A percentile compares a stretch with the other conserved stretches of the same genome.
These are phyloP conservation scores for Drosophila atroscutellata DNA, from an alignment of 2,888 invertebrate species.

Conservation along the genomic window DNA sequence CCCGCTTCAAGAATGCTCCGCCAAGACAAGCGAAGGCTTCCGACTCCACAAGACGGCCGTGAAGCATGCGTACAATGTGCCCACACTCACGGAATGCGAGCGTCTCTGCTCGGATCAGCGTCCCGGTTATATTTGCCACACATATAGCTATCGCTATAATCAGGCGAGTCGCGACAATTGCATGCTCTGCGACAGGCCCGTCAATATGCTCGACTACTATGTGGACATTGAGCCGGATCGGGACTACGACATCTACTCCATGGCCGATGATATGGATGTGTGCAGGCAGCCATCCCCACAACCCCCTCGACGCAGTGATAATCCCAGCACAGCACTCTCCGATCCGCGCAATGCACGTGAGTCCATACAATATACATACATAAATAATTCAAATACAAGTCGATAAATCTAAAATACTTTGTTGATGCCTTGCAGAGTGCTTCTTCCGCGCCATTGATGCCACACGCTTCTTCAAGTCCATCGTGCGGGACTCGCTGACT, in stretches of 20 bases:
- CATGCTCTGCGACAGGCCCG: constrained; percentile 90
- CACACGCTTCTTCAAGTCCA: constrained; percentile 88
- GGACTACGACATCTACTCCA: constrained; percentile 92
- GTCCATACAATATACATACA: constrained; percentile 22
- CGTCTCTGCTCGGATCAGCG: constrained; percentile 89
- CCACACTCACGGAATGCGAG: constrained; percentile 91
- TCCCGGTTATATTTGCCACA: constrained; percentile 89
- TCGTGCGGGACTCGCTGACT: constrained; percentile 88
- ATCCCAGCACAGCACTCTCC: constrained; percentile 82
- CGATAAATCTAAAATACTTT: not conserved
- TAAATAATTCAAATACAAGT: not conserved
- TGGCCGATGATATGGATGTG: constrained; percentile 87
- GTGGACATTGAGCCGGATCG: constrained; percentile 90
- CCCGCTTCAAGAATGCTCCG: constrained; percentile 88
- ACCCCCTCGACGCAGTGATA: constrained; percentile 71
- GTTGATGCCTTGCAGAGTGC: constrained; percentile 87
- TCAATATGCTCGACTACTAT: constrained; percentile 89
- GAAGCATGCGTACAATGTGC: constrained; percentile 88
- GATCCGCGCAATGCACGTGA: constrained; percentile 85
- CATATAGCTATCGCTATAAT: constrained; percentile 89
- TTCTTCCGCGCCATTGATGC: constrained; percentile 93
- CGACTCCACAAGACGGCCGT: constrained; percentile 89
- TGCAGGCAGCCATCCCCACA: constrained; percentile 82
- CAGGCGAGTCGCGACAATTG: constrained; percentile 89
- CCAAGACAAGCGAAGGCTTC: constrained; percentile 91